Percentiles rank a stretch among this genome's conserved stretches.
These are phyloP conservation scores for Tipula lateralis DNA, from an alignment of 2,888 invertebrate species.

Conservation along the genomic window DNA sequence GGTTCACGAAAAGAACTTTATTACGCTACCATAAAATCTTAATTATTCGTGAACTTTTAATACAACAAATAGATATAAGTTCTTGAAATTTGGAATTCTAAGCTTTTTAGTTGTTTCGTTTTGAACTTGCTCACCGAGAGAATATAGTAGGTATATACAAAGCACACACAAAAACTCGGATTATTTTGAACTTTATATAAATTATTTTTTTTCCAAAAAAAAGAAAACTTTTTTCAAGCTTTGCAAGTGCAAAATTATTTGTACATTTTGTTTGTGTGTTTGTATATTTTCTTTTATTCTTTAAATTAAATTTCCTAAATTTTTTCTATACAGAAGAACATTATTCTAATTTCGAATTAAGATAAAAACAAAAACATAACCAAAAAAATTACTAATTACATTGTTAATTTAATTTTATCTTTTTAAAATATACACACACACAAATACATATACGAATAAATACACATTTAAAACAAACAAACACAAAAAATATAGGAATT, in stretches of 20 bases:
- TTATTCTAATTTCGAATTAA: not conserved
- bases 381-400: not conserved
- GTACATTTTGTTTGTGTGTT: not conserved
- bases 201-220: not conserved
- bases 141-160: not conserved
- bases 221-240: not conserved
- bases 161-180: not conserved
- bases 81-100: not conserved
- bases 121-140: not conserved
- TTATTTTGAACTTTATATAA: not conserved
- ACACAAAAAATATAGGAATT: not conserved
- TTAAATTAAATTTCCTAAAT: conserved; percentile 1
- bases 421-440: not conserved
- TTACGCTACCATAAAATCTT: not conserved
- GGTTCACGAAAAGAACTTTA: not conserved
- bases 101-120: not conserved
- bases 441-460: not conserved
- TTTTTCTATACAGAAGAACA: not conserved
- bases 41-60: not conserved
- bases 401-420: conserved; percentile 11
- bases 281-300: not conserved
- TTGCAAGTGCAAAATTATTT: not conserved
- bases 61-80: not conserved
- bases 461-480: too few species aligned
- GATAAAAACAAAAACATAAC: not conserved